These are phyloP conservation scores for Scaptomyza graminum DNA, from an alignment of 1,140 invertebrate species.

Conservation along the genomic window DNA sequence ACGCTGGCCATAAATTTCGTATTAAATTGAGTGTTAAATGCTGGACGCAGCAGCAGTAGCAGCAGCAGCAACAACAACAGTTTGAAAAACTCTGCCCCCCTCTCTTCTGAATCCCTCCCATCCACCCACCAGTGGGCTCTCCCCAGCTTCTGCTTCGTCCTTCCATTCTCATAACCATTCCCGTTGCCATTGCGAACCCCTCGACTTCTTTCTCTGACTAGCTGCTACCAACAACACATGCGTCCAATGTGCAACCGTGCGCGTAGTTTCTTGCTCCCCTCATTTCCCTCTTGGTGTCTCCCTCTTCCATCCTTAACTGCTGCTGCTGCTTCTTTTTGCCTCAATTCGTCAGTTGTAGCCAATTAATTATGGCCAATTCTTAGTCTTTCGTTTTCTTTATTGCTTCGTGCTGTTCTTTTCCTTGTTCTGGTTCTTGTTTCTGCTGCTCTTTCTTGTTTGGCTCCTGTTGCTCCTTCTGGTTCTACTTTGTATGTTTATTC, in stretches of 20 bases:
- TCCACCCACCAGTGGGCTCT: background rate
- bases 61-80: no score
- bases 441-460: conserved; percentile 3
- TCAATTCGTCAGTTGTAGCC: conserved; percentile 76
- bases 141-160: background rate
- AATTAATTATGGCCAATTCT: conserved; percentile 77
- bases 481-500: background rate
- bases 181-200: background rate
- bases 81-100: background rate
- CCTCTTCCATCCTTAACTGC: background rate
- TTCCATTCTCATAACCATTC: background rate
- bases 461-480: conserved; percentile 3
- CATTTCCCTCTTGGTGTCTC: background rate
- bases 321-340: conserved; percentile 40
- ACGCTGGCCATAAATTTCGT: conserved; percentile 79
- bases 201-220: background rate
- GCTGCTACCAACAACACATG: conserved; percentile 37
- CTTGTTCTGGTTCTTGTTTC: conserved; percentile 27
- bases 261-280: conserved; percentile 40
- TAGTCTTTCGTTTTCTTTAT: conserved; percentile 52
- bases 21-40: conserved; percentile 82
- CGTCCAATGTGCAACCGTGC: conserved; percentile 71
- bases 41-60: conserved; percentile 62
- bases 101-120: background rate
- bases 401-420: conserved; percentile 17